A percentile compares a stretch with the other conserved stretches of the same genome.
These are phyloP conservation scores for Altica lythri DNA, from an alignment of 2,888 invertebrate species.

Conservation along the genomic window DNA sequence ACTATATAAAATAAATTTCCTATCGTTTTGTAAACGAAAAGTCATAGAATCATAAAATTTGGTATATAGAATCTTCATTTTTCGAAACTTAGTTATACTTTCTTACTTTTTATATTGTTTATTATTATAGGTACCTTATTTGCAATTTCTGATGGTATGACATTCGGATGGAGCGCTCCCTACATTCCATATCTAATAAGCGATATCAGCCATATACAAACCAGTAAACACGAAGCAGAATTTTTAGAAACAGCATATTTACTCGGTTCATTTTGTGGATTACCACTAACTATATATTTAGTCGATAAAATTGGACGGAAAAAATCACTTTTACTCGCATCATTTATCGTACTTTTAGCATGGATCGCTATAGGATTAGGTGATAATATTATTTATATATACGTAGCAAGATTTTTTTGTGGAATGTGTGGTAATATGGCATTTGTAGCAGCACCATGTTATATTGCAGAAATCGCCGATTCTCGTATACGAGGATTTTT, in stretches of 20 bases:
- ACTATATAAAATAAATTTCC: too few relatives aligned
- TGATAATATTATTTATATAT: constrained; percentile 48
- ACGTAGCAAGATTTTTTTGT: constrained; percentile 50
- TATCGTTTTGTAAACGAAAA: too few relatives aligned
- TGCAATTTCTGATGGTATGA: constrained; percentile 56
- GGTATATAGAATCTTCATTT: too few relatives aligned
- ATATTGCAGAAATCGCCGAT: constrained; percentile 55
- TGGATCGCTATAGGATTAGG: constrained; percentile 53
- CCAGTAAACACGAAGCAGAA: constrained; percentile 43
- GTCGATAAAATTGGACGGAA: constrained; percentile 52
- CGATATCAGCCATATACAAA: constrained; percentile 48
- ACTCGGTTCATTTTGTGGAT: constrained; percentile 46
- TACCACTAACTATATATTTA: constrained; percentile 52
- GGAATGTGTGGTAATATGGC: constrained; percentile 54
- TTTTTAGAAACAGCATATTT: constrained; percentile 47
- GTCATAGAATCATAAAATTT: too few relatives aligned
- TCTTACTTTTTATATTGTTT: background rate
- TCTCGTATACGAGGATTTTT: constrained; percentile 53
- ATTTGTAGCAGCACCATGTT: constrained; percentile 55
- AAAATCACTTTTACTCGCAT: constrained; percentile 51
- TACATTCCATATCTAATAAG: constrained; percentile 50
- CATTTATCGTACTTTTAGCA: constrained; percentile 48
- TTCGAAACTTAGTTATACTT: too few relatives aligned
- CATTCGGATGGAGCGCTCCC: constrained; percentile 56
- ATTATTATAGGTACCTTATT: constrained; percentile 52